Evolutionary conservation across 2,888 invertebrate species (phyloP).

Genomic region (Salticus scenicus): DNA sequence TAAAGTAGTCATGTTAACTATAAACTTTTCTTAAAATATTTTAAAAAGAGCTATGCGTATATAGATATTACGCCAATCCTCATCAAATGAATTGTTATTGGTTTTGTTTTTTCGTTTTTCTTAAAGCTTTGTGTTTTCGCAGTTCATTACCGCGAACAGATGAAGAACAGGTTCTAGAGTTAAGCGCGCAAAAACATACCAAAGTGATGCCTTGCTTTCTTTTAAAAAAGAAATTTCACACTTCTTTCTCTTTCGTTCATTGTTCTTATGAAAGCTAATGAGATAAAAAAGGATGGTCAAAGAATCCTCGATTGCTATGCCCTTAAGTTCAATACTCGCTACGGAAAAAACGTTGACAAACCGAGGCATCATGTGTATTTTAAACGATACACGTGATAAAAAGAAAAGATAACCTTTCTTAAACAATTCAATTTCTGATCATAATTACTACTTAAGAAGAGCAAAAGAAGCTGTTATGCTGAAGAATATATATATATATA

Average conservation of each 20-base stretch:
- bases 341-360: neutral
- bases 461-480: too few relatives aligned
- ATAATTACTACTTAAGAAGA: too few relatives aligned
- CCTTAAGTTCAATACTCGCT: neutral
- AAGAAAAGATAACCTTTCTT: too few relatives aligned
- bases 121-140: neutral
- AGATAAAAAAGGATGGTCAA: neutral
- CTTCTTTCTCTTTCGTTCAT: neutral
- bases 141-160: constrained; percentile 4
- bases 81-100: neutral
- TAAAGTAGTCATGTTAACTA: too few relatives aligned
- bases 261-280: constrained; percentile 11
- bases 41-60: too few relatives aligned
- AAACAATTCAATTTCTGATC: too few relatives aligned
- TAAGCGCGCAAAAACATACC: neutral
- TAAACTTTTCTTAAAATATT: too few relatives aligned
- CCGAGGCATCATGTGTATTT: too few relatives aligned
- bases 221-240: neutral
- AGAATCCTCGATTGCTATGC: neutral
- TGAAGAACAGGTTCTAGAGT: constrained; percentile 5
- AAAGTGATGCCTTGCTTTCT: neutral
- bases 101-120: neutral
- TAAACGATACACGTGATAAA: too few relatives aligned
- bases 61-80: too few relatives aligned
- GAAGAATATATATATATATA: too few relatives aligned